Base-by-base conservation (phyloP, 2,888 invertebrate species). In the Adela reaumurella region DNA sequence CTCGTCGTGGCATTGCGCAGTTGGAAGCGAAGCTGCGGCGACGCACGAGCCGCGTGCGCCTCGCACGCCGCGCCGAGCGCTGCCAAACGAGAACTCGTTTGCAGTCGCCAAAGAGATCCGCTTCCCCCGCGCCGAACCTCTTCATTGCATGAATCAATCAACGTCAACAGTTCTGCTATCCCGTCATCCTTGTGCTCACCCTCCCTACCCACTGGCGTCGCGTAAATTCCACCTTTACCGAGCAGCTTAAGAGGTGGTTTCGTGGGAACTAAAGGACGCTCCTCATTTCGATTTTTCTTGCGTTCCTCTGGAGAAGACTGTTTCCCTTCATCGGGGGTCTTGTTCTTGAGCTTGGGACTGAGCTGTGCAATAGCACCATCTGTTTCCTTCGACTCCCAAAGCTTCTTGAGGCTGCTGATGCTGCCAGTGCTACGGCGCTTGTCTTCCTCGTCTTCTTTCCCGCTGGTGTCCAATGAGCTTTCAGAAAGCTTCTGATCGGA, bases 351-450 rank as follows among this genome's bases (percentile, higher is more conserved):
- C 63, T 88, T 89, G 1, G 87, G 87, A 59, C 87, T 87, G 43
- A 86, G 66, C 51, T 86, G 84, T 46, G 84, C 78, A 54, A 81
- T 81, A 46, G 55, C 59, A 10, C 43, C 53, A 6, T 64, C 60
- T 3, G 70, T 68, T 64, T 88, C 88, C 63, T 90, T 90, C 55
- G 88, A 89, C 71, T 95, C 95, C 95, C 95, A 95, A 54, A 95
- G 76, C 68, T 92, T 92, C 68, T 94, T 94, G 60, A 95, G 80
- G 68, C 92, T 94, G 66, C 89, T 93, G 62, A 95, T 95, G 73
- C 93, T 93, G 53, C 94, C 94, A 46, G 94, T 94, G 68, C 94
- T 94, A 56, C 92, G 88, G 14, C 94, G 83, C 67, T 94, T 94
- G 64, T 92, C 92, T 47, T 92, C 91, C 16, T 84, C 85, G 47